Conservation (phyloP, 2,113 vertebrate species). For the Alethe diademata region DNA sequence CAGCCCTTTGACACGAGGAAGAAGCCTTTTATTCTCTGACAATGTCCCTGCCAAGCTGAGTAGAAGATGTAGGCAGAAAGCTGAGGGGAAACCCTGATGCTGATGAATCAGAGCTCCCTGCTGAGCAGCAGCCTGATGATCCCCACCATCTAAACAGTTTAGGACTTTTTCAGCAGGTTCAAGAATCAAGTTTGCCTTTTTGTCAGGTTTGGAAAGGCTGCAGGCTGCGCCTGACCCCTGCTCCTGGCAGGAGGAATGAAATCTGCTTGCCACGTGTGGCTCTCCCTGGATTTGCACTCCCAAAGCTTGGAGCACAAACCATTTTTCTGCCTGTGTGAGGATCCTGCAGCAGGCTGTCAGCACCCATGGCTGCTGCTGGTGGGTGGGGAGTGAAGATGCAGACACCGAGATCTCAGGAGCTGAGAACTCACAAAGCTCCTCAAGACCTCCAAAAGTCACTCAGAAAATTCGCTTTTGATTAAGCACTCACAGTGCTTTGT, state of each 20-base stretch:
- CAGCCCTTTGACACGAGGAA: constrained; percentile 44
- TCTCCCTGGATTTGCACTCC: not conserved
- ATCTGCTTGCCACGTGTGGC: not conserved
- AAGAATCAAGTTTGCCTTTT: constrained; percentile 6
- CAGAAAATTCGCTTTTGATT: not conserved
- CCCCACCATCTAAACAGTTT: constrained; percentile 31
- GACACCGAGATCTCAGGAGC: not conserved
- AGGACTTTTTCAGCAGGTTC: not conserved
- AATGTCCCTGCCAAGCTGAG: constrained; percentile 51
- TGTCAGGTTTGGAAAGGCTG: not conserved
- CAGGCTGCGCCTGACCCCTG: not conserved
- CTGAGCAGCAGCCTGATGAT: constrained; percentile 43
- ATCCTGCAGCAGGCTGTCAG: not conserved
- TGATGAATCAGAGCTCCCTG: constrained; percentile 57
- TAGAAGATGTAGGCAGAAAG: constrained; percentile 21
- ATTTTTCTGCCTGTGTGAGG: not conserved
- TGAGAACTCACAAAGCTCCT: not conserved
- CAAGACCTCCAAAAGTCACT: not conserved
- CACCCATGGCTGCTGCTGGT: not conserved
- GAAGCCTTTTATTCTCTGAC: constrained; percentile 51
- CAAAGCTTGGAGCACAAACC: not conserved
- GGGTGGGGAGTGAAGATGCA: not conserved
- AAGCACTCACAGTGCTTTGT: not conserved
- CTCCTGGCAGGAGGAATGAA: not conserved
- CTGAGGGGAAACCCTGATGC: constrained; percentile 42